Evolutionary conservation across 2,113 vertebrate species (phyloP).

Genomic region (Solenodon paradoxus): DNA sequence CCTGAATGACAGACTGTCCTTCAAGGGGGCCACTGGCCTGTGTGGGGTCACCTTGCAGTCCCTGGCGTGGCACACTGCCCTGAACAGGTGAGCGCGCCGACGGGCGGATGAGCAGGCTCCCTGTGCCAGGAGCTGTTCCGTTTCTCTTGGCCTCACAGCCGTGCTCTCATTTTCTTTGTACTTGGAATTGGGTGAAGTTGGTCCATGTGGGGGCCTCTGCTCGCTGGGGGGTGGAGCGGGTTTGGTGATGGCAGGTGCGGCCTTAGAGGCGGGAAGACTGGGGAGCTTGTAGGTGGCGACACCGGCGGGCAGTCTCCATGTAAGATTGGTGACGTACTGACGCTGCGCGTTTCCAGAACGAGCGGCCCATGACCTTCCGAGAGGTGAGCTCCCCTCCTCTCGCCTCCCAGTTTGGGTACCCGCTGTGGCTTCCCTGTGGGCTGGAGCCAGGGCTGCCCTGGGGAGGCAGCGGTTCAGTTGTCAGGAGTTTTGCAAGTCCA

Average conservation of each 20-base stretch:
- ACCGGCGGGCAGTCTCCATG: too few species aligned
- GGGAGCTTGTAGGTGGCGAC: too few species aligned
- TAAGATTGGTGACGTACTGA: too few species aligned
- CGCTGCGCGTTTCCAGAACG: too few species aligned
- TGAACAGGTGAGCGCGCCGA: constrained; percentile 90
- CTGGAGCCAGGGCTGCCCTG: background rate
- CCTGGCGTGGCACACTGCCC: constrained; percentile 87
- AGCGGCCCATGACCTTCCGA: background rate
- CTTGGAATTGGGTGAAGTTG: background rate
- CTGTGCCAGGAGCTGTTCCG: too few species aligned
- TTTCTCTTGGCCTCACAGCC: too few species aligned
- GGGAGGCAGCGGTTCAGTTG: background rate
- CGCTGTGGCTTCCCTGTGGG: too few species aligned
- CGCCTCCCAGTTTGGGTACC: too few species aligned
- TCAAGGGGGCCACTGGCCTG: constrained; percentile 79
- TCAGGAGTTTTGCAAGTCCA: background rate
- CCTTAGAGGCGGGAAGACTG: too few species aligned
- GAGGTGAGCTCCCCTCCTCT: background rate
- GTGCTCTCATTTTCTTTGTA: background rate
- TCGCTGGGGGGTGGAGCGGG: too few species aligned
- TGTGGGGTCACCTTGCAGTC: constrained; percentile 82
- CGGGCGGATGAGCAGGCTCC: too few species aligned
- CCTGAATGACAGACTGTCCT: constrained; percentile 88
- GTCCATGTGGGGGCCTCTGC: background rate
- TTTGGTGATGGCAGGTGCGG: too few species aligned